These are phyloP conservation scores for Torymus aiolomorphi DNA, from an alignment of 2,888 invertebrate genomes.

Conservation along the genomic window DNA sequence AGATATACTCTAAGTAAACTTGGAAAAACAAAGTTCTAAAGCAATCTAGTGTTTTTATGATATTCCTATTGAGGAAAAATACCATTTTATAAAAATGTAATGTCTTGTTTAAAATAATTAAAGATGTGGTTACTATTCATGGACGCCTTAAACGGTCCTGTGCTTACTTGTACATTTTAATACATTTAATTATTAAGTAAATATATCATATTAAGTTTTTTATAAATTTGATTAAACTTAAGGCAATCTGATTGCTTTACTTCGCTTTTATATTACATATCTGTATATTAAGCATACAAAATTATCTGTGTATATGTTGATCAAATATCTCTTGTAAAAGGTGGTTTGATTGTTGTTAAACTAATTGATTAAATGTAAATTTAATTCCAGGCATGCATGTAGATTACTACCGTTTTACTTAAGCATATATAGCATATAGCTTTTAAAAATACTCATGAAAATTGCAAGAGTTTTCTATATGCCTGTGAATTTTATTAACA, in stretches of 20 bases:
- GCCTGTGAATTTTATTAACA: too few relatives aligned
- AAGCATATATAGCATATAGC: too few relatives aligned
- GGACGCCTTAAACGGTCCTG: constrained; percentile 30
- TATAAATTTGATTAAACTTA: constrained; percentile 9
- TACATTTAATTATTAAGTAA: constrained; percentile 28
- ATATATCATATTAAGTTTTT: constrained; percentile 37
- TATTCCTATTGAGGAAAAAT: too few relatives aligned
- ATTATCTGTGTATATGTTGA: constrained; percentile 6
- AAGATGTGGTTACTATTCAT: neutral
- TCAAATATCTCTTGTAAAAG: neutral
- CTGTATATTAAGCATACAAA: constrained; percentile 10
- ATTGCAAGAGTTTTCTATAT: too few relatives aligned
- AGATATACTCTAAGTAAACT: too few relatives aligned
- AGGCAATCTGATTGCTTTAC: constrained; percentile 41
- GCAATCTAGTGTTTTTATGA: too few relatives aligned
- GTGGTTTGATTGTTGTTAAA: constrained; percentile 1
- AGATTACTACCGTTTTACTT: too few relatives aligned
- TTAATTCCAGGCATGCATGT: too few relatives aligned
- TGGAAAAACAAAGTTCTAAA: too few relatives aligned
- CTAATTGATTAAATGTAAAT: too few relatives aligned
- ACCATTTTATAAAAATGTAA: too few relatives aligned
- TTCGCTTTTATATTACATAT: constrained; percentile 29
- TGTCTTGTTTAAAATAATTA: constrained; percentile 37
- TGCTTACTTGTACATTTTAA: constrained; percentile 14
- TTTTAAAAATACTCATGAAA: too few relatives aligned